phyloP scores from a whole-genome alignment of 1,140 invertebrate species.

The Cherax destructor region DNA sequence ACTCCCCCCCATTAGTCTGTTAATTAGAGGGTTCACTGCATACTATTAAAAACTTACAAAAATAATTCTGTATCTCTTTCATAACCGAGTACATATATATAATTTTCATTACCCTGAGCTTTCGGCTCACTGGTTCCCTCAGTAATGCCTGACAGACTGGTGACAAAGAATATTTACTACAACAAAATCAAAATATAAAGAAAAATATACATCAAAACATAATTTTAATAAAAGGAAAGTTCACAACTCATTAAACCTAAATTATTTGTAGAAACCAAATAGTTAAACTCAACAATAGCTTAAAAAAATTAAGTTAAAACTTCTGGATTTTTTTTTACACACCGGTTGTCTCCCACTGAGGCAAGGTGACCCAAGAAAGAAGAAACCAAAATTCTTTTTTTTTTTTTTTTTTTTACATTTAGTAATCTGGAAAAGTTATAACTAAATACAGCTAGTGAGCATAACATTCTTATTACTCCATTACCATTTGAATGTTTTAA shows the following conservation, averaged over 20 bases:
- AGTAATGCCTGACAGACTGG: constrained; percentile 18
- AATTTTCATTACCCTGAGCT: neutral
- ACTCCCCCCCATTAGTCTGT: too few relatives aligned
- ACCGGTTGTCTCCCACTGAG: too few relatives aligned
- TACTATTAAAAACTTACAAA: neutral
- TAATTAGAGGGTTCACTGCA: too few relatives aligned
- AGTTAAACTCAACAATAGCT: neutral
- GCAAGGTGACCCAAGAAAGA: too few relatives aligned
- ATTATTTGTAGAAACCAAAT: neutral
- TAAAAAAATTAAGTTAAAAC: too few relatives aligned
- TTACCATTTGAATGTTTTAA: neutral
- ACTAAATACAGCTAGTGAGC: neutral
- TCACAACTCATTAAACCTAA: neutral
- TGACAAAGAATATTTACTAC: neutral
- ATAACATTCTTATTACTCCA: neutral
- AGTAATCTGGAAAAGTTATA: neutral
- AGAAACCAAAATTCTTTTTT: too few relatives aligned
- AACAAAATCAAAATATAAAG: neutral
- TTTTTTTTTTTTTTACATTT: too few relatives aligned
- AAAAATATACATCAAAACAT: neutral
- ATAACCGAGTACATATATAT: neutral
- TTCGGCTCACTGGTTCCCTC: constrained; percentile 6
- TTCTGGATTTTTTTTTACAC: too few relatives aligned
- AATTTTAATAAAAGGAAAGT: neutral
- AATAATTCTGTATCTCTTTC: neutral